Percentiles rank a stretch among this genome's conserved stretches.
Evolutionary conservation across 1,140 invertebrate genomes (phyloP).

Genomic region (Gonioctena quinquepunctata): DNA sequence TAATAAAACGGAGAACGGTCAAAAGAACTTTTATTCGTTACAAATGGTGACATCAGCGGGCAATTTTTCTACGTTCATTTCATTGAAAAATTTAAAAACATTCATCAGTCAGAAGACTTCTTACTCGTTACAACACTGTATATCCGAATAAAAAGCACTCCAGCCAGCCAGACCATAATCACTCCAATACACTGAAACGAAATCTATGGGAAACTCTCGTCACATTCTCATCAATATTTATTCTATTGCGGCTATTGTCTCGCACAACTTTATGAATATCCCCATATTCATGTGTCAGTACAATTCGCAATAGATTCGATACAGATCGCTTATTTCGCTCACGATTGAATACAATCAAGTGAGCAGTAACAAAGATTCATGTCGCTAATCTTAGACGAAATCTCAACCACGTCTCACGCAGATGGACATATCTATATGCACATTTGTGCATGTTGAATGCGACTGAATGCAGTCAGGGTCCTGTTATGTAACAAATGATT

Average conservation of each 20-base stretch:
- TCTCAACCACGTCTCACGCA: background rate
- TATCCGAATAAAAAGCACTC: no score
- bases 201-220: no score
- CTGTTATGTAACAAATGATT: background rate
- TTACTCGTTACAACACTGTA: no score
- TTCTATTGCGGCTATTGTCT: background rate
- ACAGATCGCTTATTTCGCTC: background rate
- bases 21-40: no score
- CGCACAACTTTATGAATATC: background rate
- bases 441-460: background rate
- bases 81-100: no score
- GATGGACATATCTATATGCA: background rate
- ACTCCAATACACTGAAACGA: no score
- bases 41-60: no score
- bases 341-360: background rate
- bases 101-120: no score
- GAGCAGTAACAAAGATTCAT: background rate
- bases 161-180: no score
- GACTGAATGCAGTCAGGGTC: background rate
- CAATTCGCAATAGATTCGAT: background rate
- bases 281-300: background rate
- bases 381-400: background rate
- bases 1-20: no score
- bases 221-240: background rate
- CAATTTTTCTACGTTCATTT: no score